Conservation (phyloP, 92 coral and sea anemone species). For the Metridium senile region DNA sequence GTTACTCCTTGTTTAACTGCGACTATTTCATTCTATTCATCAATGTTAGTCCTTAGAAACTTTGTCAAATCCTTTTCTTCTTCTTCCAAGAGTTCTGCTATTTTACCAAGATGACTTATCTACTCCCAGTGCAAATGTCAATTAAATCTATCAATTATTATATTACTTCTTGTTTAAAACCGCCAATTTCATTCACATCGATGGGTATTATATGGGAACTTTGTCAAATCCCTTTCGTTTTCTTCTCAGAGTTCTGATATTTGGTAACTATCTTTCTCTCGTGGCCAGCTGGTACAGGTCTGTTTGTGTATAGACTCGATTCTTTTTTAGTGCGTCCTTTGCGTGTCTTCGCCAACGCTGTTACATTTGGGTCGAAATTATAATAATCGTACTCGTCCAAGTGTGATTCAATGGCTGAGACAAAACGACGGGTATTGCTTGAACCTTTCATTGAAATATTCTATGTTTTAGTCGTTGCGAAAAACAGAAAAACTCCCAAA, state of each 20-base stretch:
- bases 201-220: neutral
- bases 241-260: conserved; percentile 85
- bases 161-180: too few species aligned
- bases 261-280: conserved; percentile 78
- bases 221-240: neutral
- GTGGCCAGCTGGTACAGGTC: conserved; percentile 85
- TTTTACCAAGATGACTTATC: too few species aligned
- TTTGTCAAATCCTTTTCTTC: too few species aligned
- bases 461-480: neutral
- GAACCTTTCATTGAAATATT: conserved; percentile 58
- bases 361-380: conserved; percentile 55
- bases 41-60: too few species aligned
- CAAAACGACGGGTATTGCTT: conserved; percentile 57
- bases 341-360: conserved; percentile 62
- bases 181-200: neutral
- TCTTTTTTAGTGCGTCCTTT: conserved; percentile 87
- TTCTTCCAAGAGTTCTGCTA: too few species aligned
- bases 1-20: too few species aligned
- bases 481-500: too few species aligned
- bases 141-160: too few species aligned
- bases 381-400: conserved; percentile 89
- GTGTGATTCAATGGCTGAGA: conserved; percentile 50
- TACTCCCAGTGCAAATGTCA: too few species aligned
- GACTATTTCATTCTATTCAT: too few species aligned
- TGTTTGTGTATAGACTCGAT: conserved; percentile 83